Conservation (phyloP, 2,797 vertebrate species). For the Sciurus vulgaris region DNA sequence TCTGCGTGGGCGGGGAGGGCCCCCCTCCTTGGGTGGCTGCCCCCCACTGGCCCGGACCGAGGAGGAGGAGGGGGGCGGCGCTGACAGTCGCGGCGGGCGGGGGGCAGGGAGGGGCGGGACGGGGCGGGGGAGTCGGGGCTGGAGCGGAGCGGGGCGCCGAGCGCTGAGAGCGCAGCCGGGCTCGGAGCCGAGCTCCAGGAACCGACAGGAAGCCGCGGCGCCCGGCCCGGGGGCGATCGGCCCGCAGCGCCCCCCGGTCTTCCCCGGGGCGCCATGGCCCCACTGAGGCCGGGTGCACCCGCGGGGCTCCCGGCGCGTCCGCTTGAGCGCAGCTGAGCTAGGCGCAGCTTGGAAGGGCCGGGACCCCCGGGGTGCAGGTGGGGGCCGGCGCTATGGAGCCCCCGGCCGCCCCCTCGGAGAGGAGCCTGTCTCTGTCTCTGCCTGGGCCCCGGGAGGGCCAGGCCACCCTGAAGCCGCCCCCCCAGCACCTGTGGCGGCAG, state of each 20-base stretch:
- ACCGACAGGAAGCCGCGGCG: conserved; percentile 17
- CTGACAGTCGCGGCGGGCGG: conserved; percentile 74
- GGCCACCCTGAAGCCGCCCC: conserved; percentile 94
- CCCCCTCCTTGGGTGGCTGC: conserved; percentile 63
- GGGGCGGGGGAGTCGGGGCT: conserved; percentile 72
- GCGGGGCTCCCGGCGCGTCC: conserved; percentile 42
- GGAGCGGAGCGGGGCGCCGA: conserved; percentile 61
- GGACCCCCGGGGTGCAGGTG: conserved; percentile 41
- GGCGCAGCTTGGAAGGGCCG: conserved; percentile 59
- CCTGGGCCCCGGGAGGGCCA: conserved; percentile 95
- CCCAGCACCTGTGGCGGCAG: conserved; percentile 97
- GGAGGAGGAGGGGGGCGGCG: conserved; percentile 68
- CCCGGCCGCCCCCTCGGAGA: conserved; percentile 92
- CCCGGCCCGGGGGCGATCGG: conserved; percentile 72
- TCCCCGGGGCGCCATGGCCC: conserved; percentile 80
- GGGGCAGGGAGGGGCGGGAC: conserved; percentile 74
- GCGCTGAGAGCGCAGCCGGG: conserved; percentile 45
- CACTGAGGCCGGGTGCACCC: conserved; percentile 73
- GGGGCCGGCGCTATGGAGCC: conserved; percentile 93
- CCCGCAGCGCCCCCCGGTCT: conserved; percentile 78
- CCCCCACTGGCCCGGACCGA: conserved; percentile 64
- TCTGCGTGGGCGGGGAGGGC: conserved; percentile 71
- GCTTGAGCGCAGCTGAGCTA: conserved; percentile 56
- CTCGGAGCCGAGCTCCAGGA: conserved; percentile 26
- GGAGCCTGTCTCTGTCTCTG: conserved; percentile 95